Conservation (phyloP, 2,113 vertebrate genomes). For the Sminthopsis crassicaudata region DNA sequence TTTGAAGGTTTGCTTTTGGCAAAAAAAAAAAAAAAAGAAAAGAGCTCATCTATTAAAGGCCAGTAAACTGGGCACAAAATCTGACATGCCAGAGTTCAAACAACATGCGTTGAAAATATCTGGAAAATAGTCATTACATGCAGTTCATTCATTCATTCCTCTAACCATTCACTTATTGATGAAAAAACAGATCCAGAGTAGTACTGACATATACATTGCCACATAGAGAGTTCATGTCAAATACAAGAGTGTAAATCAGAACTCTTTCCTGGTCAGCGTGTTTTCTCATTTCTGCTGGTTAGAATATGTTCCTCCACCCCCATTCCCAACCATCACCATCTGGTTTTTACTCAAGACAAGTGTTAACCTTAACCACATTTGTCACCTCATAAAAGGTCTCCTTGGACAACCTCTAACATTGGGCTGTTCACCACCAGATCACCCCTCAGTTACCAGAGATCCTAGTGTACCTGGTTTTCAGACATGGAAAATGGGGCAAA, state of each 20-base stretch:
- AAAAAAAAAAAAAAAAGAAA: fast-evolving
- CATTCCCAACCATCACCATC: neutral
- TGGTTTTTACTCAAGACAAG: neutral
- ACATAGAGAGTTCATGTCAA: neutral
- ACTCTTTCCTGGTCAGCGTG: neutral
- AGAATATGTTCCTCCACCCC: neutral
- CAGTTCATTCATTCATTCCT: neutral
- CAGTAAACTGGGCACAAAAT: neutral
- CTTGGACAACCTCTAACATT: neutral
- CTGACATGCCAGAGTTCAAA: neutral
- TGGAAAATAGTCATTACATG: neutral
- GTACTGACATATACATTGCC: neutral
- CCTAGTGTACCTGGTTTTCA: neutral
- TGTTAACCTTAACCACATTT: neutral
- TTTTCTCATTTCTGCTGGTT: neutral
- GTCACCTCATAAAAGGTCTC: neutral
- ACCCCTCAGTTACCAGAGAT: neutral
- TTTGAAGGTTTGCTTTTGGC: neutral
- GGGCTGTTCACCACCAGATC: neutral
- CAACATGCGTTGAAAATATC: neutral
- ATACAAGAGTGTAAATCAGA: neutral
- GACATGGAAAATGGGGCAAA: neutral
- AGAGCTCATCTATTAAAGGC: neutral
- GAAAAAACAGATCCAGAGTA: neutral
- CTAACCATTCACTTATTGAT: neutral